Evolutionary conservation across 2,888 invertebrate genomes (phyloP), one percentile per base, ranked within the genome.

Genomic region (Ophion costatus): DNA sequence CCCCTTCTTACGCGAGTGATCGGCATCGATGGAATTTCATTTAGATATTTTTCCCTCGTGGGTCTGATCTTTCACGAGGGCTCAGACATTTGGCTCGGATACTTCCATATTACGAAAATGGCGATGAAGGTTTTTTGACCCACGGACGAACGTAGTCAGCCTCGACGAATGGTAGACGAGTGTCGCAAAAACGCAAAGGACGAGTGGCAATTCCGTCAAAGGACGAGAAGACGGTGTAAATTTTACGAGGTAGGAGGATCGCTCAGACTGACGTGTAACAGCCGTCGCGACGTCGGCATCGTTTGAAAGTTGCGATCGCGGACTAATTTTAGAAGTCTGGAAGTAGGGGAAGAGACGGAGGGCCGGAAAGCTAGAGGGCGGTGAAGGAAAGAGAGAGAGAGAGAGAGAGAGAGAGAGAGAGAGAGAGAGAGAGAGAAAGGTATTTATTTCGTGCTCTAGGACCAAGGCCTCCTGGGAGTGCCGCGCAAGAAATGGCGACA

Each of bases 301-400:
- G 61, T 73, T 78, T 45, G 67, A 78, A 82, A 78, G 73, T 82
- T 78, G 71, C 73, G 59, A 73, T 78, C 82, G 51, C 73, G 71
- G 78, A 82, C 71, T 78, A 82, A 82, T 78, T 82, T 78, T 78
- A 78, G 78, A 82, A 76, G 38, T 45, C 29, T 66, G 57, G n/a
- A 14, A 22, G 22, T 5, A 24, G 29, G 45, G 29, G 29, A 45
- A 61, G 74, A 67, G 38, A 51, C 9, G 42, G 59, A 42, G 70
- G 33, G 57, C 57, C 20, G 33, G 56, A 57, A 56, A 20, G 29
- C 10, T 45, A 69, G 24, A 69, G 20, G 9, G 61, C n/a, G n/a
- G n/a, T n/a, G n/a, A n/a, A n/a, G n/a, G n/a, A n/a, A n/a, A 61
- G 57, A 57, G 33, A n/a, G 51, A 76, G 22, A 20, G 56, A 66